Base-by-base conservation (phyloP, 2,113 vertebrate species). In the Cyanocitta stelleri region DNA sequence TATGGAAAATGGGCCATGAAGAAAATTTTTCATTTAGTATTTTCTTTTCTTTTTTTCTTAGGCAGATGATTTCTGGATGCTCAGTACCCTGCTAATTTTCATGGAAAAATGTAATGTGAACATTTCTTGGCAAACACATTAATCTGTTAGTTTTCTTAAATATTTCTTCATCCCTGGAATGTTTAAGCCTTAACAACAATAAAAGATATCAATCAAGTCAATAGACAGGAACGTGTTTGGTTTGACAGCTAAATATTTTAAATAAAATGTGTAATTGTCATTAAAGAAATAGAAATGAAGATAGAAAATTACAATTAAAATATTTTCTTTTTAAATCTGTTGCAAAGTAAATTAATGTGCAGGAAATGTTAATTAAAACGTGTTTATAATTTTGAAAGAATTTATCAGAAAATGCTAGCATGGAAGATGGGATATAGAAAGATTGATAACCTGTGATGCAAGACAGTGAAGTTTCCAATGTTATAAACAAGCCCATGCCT, bases 101-200 rank as follows among this genome's bases (percentile, higher is more conserved):
- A 90, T n/a, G 41, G 68, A 48, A 96, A 94, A 96, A 64, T 71
- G 17, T 95, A 73, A 94, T n/a, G 18, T 87, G 71, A 90, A 89
- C 33, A 89, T 77, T 74, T 87, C 73, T 91, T 94, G 86, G 83
- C 91, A 90, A 96, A 76, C 58, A 44, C 29, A 87, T 74, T 84
- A 71, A 91, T 92, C 81, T 48, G 15, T 83, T 92, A 85, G 78
- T 72, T 91, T 94, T 73, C 85, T 94, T 91, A 86, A 94, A 93
- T 90, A 62, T 81, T 96, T 90, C 46, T 96, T 91, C 22, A 51
- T 89, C 73, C n/a, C 87, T 55, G 63, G 89, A 95, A 89, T 44
- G 9, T 79, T 96, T 90, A 96, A 97, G 90, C 35, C 26, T 95
- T 87, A 86, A 82, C 44, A 97, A 75, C 44, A 85, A 61, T 16